Conservation (phyloP, 1,140 invertebrate genomes). For the Oedothorax gibbosus region DNA sequence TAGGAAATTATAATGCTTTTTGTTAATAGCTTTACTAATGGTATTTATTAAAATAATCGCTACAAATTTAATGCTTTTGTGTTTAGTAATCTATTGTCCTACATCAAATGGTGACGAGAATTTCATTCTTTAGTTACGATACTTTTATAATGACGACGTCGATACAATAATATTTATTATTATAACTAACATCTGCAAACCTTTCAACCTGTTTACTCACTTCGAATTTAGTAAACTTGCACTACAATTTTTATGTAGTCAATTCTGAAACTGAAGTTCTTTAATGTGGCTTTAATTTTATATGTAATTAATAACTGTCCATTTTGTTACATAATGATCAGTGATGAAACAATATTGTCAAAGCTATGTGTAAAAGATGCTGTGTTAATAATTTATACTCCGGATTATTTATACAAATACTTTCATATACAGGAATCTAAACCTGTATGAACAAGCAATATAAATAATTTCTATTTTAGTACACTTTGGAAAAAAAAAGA, state of each 20-base stretch:
- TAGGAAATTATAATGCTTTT: neutral
- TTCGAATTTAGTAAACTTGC: neutral
- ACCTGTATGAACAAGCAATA: neutral
- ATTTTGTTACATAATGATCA: constrained; percentile 44
- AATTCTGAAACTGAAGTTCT: constrained; percentile 2
- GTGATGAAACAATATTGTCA: constrained; percentile 37
- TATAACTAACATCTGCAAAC: neutral
- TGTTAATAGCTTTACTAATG: neutral
- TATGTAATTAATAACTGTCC: constrained; percentile 30
- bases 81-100: neutral
- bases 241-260: neutral
- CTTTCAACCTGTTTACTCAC: neutral
- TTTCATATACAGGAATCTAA: neutral
- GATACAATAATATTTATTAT: neutral
- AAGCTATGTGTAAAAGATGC: constrained; percentile 27
- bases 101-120: neutral
- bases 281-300: constrained; percentile 31
- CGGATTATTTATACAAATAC: neutral
- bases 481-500: constrained; percentile 1
- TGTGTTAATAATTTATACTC: neutral
- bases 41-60: neutral
- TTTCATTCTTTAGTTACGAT: neutral
- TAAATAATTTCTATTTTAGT: constrained; percentile 8
- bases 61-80: neutral
- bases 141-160: neutral